Evolutionary conservation across 2,888 invertebrate genomes (phyloP).

Genomic region (Eulithis prunata): DNA sequence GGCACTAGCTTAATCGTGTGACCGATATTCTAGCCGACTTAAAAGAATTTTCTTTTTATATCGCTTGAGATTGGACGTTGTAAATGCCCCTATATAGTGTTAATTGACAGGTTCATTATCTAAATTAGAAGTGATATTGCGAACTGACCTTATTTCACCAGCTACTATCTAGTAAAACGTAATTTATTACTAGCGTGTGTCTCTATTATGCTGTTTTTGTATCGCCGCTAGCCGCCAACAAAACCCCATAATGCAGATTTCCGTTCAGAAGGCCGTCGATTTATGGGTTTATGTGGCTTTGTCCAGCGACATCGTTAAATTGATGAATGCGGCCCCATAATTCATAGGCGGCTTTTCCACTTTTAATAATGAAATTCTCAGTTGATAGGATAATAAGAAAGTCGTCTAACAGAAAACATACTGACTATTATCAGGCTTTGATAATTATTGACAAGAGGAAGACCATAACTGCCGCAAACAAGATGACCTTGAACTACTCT

Average conservation of each 20-base stretch:
- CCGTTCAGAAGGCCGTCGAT: conserved; percentile 37
- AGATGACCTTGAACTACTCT: too few species aligned
- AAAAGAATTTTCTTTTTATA: too few species aligned
- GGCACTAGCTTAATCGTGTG: background rate
- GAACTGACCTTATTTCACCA: background rate
- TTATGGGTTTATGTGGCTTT: conserved; percentile 39
- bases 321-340: conserved; percentile 34
- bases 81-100: too few species aligned
- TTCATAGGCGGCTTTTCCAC: conserved; percentile 23
- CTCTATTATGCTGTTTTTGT: conserved; percentile 11
- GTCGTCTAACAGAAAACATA: background rate
- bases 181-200: conserved; percentile 8
- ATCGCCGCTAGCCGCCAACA: conserved; percentile 17
- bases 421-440: background rate
- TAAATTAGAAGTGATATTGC: too few species aligned
- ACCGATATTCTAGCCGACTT: background rate
- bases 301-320: conserved; percentile 38
- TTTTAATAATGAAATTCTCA: conserved; percentile 4
- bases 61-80: too few species aligned
- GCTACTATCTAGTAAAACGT: background rate
- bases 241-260: conserved; percentile 37
- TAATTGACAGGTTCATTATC: too few species aligned
- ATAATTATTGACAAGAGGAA: background rate
- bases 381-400: background rate
- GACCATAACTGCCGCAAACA: too few species aligned